Base-by-base conservation (phyloP, 1,140 invertebrate genomes). In the Lutraria rhynchaena region DNA sequence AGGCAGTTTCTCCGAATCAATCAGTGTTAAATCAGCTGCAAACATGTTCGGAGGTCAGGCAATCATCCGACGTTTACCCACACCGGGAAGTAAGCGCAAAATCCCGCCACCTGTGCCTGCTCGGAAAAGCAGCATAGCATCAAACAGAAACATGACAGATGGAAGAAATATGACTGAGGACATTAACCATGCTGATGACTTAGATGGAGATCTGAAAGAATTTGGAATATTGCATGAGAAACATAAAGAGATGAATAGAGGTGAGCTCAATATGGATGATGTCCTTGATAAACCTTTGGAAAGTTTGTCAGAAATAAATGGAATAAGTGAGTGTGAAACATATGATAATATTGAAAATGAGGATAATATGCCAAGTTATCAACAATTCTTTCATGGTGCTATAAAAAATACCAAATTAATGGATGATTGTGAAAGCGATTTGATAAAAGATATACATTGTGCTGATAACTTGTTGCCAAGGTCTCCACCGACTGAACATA, bases 31-130 rank as follows among this genome's bases (percentile, higher is more conserved):
- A 35, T 73, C 69, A 11, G 67, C 78, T 31, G 78, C 69, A 11
- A 73, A 81, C 44, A 63, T 81, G 78, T 81, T 81, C 61, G 78
- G 78, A 24, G 78, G 78, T 31, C 78, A 81, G 49, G 78, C 78
- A 11, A 55, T 81, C 31, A 81, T 81, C 41, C 17, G 78, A 63
- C 51, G 78, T 55, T 60, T 81, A 17, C 78, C 78, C 3, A 81
- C 78, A 17, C 78, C 78, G 41, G 71, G 51, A 35, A 53, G 46
- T 29, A 41, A 51, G 13, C 46, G 69, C n/a, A 37, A 57, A 51
- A 57, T 49, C 3, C 63, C 75, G 55, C 61, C 75, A 41, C 35
- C 46, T 17, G 49, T 67, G 37, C 61, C 49, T 57, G 61, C 49
- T 19, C 55, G 53, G n/a, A 73, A 73, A 11, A 65, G 31, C n/a